phyloP scores from a whole-genome alignment of 2,113 vertebrate species.

The Podocnemis expansa region DNA sequence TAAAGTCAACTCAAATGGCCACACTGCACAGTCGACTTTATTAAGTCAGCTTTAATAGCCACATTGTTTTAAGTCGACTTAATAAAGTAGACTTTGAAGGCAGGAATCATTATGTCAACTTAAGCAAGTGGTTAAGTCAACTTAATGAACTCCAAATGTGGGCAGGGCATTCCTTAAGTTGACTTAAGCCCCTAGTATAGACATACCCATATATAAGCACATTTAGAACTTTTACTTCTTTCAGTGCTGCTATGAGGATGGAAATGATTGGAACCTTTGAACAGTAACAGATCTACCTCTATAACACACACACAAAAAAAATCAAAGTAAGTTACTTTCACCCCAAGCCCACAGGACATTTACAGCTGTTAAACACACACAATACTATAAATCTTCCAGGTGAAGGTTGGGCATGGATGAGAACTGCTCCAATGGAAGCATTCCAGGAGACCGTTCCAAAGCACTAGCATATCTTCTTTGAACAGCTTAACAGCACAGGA shows the following conservation, averaged over 20 bases:
- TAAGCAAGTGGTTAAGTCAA: too few species aligned
- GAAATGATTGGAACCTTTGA: background rate
- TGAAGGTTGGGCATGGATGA: background rate
- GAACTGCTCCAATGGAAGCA: rapidly evolving
- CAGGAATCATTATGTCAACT: too few species aligned
- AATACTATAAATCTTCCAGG: background rate
- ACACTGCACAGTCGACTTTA: too few species aligned
- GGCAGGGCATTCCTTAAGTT: too few species aligned
- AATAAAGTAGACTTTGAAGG: too few species aligned
- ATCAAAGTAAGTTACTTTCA: background rate
- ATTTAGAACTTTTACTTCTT: background rate
- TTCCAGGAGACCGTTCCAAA: slow-evolving; percentile 65
- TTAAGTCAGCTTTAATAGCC: too few species aligned
- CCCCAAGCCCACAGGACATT: background rate
- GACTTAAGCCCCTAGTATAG: too few species aligned
- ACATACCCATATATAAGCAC: background rate
- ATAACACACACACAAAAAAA: background rate
- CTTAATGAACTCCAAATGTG: too few species aligned
- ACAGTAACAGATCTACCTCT: background rate
- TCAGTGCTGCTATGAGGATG: background rate
- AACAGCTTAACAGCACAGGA: rapidly evolving
- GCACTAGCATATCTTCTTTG: background rate
- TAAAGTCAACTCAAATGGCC: too few species aligned
- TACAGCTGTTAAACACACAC: background rate
- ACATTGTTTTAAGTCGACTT: too few species aligned